phyloP scores from a whole-genome alignment of 2,888 invertebrate genomes.

The Shargacucullia verbasci region DNA sequence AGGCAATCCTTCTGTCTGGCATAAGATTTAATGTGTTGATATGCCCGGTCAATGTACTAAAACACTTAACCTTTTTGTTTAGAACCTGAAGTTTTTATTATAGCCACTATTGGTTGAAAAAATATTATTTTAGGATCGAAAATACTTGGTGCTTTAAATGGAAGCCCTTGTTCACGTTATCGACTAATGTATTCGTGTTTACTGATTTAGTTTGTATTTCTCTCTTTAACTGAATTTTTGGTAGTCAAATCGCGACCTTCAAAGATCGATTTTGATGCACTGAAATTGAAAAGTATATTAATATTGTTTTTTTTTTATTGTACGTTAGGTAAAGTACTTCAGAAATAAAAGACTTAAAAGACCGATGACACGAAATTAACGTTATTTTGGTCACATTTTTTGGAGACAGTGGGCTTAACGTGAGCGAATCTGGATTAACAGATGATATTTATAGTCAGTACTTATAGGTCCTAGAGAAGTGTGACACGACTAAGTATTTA shows the following conservation, averaged over 20 bases:
- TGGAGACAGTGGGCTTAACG: no score
- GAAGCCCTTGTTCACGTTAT: conserved; percentile 8
- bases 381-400: no score
- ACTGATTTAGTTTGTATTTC: background rate
- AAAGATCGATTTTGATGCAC: background rate
- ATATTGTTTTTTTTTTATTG: no score
- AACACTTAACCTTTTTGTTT: conserved; percentile 23
- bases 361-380: no score
- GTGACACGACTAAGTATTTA: background rate
- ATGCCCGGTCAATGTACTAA: conserved; percentile 44
- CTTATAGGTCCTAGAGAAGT: no score
- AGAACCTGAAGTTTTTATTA: conserved; percentile 9
- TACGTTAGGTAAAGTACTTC: no score
- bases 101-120: conserved; percentile 17
- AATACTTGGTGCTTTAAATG: conserved; percentile 17
- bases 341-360: no score
- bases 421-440: no score
- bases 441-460: no score
- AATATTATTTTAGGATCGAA: conserved; percentile 43
- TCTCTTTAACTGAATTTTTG: background rate
- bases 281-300: no score
- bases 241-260: background rate
- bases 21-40: conserved; percentile 30
- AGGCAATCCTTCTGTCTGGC: conserved; percentile 17
- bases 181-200: conserved; percentile 6